Evolutionary conservation across 2,113 vertebrate species (phyloP).

Genomic region (Brachirus orientalis): DNA sequence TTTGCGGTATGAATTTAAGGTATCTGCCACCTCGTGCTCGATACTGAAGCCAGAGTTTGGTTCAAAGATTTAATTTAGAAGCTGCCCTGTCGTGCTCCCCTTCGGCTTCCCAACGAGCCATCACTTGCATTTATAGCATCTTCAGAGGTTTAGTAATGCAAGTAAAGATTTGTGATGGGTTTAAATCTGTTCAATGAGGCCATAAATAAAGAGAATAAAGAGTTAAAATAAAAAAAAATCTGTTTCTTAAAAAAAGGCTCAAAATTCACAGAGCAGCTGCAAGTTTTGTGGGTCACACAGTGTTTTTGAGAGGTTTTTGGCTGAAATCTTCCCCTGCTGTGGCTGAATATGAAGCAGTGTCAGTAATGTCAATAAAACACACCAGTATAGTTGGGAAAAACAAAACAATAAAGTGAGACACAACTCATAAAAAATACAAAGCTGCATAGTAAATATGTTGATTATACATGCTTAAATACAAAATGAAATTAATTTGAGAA

Average conservation of each 20-base stretch:
- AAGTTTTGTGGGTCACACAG: neutral
- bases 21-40: slow-evolving; percentile 7
- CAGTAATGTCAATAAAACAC: too few relatives aligned
- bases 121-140: slow-evolving; percentile 30
- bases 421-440: too few relatives aligned
- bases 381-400: neutral
- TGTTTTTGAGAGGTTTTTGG: neutral
- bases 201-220: slow-evolving; percentile 15
- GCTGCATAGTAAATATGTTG: too few relatives aligned
- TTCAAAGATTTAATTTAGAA: slow-evolving; percentile 37
- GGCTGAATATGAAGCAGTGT: neutral
- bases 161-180: slow-evolving; percentile 11
- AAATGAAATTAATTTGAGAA: too few relatives aligned
- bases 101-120: slow-evolving; percentile 31
- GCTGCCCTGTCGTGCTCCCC: slow-evolving; percentile 25
- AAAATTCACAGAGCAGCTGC: neutral
- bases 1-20: slow-evolving; percentile 18
- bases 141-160: slow-evolving; percentile 19
- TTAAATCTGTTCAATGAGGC: slow-evolving; percentile 4
- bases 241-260: neutral
- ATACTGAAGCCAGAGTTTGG: slow-evolving; percentile 26
- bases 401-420: neutral
- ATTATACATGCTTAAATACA: too few relatives aligned
- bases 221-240: neutral
- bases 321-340: neutral